Evolutionary conservation across 2,797 vertebrate species (phyloP).

Genomic region (Prionace glauca): DNA sequence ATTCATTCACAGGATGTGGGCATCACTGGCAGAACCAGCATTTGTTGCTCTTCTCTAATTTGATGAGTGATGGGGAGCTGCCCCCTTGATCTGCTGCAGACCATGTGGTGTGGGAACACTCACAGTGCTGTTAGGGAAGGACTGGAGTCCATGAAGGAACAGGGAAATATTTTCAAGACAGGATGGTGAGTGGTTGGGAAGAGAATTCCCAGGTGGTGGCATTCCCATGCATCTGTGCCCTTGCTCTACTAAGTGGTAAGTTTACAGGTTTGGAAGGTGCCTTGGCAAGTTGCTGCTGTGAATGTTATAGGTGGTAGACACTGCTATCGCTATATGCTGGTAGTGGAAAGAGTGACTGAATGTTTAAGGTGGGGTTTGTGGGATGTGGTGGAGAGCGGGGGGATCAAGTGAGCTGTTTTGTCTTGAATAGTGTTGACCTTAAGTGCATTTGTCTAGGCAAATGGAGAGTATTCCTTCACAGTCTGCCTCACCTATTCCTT

Average conservation of each 20-base stretch:
- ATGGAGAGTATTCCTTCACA: no score
- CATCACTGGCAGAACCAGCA: neutral
- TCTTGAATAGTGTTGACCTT: no score
- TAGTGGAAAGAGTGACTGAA: no score
- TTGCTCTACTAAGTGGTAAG: neutral
- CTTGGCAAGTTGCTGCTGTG: no score
- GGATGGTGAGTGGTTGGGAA: neutral
- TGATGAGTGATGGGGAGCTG: neutral
- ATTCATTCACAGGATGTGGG: neutral
- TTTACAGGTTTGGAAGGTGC: neutral
- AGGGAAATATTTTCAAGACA: neutral
- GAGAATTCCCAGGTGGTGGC: neutral
- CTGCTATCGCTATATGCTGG: no score
- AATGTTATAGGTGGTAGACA: no score
- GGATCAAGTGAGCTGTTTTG: no score
- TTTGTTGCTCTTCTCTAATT: neutral
- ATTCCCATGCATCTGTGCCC: neutral
- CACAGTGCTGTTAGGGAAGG: neutral
- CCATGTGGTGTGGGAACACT: no score
- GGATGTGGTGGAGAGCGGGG: no score
- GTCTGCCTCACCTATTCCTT: neutral
- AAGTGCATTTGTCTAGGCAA: no score
- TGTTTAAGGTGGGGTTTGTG: no score
- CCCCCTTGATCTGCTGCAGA: no score
- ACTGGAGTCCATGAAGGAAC: neutral